phyloP scores from a whole-genome alignment of 2,113 vertebrate genomes.

The Uria lomvia region DNA sequence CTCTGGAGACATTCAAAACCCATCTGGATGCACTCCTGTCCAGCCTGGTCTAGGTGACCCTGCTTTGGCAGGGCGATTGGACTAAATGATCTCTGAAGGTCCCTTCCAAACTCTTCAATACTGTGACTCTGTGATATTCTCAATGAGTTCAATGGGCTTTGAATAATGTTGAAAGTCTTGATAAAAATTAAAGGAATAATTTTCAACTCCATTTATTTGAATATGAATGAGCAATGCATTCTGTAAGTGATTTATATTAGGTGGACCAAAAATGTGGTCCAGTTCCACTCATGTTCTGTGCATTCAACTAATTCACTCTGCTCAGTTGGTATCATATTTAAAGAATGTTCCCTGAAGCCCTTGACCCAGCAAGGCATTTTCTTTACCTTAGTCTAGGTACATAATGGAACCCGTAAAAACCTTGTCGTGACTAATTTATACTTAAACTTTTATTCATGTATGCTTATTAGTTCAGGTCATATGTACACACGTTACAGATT shows the following conservation, averaged over 20 bases:
- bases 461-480: neutral
- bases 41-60: neutral
- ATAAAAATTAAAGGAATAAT: neutral
- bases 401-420: neutral
- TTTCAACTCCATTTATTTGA: neutral
- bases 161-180: neutral
- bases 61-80: neutral
- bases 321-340: neutral
- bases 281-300: neutral
- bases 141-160: neutral
- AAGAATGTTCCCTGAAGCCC: neutral
- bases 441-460: neutral
- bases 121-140: neutral
- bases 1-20: neutral
- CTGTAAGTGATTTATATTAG: neutral
- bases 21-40: neutral
- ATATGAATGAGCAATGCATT: neutral
- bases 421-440: neutral
- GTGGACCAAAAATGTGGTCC: neutral
- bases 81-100: neutral
- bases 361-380: neutral
- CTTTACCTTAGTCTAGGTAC: neutral
- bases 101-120: neutral
- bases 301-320: neutral
- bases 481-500: neutral